Evolutionary conservation across 1,140 invertebrate species (phyloP).

Genomic region (Notospermus geniculatus): DNA sequence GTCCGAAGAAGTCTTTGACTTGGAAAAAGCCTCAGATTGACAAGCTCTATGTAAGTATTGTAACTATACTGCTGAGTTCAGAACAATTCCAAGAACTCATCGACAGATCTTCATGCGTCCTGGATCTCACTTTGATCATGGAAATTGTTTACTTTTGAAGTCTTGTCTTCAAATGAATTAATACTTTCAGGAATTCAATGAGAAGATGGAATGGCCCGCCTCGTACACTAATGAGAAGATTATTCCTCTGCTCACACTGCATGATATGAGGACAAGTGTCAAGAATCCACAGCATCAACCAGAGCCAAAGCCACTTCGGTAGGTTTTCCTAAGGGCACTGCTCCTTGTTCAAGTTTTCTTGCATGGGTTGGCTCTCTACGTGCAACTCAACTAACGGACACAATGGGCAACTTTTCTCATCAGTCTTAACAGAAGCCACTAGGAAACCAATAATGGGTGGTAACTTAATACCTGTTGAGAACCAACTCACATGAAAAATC

Average conservation of each 20-base stretch:
- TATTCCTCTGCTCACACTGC: constrained; percentile 71
- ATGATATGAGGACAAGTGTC: constrained; percentile 61
- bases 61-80: too few relatives aligned
- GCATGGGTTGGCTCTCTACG: too few relatives aligned
- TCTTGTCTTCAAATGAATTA: constrained; percentile 28
- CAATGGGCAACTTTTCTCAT: too few relatives aligned
- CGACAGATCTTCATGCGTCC: too few relatives aligned
- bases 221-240: constrained; percentile 75
- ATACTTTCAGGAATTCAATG: constrained; percentile 1
- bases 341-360: too few relatives aligned
- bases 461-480: too few relatives aligned
- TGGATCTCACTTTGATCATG: not conserved
- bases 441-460: too few relatives aligned
- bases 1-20: constrained; percentile 40
- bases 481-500: not conserved
- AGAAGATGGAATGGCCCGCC: constrained; percentile 65
- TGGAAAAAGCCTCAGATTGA: constrained; percentile 27
- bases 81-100: too few relatives aligned
- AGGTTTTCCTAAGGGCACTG: too few relatives aligned
- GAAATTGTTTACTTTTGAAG: not conserved
- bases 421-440: too few relatives aligned
- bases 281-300: constrained; percentile 47
- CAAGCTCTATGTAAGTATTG: constrained; percentile 22
- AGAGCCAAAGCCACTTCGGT: constrained; percentile 25
- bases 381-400: too few relatives aligned